phyloP scores from a whole-genome alignment of 2,888 invertebrate species.

The Synanthedon tipuliformis region DNA sequence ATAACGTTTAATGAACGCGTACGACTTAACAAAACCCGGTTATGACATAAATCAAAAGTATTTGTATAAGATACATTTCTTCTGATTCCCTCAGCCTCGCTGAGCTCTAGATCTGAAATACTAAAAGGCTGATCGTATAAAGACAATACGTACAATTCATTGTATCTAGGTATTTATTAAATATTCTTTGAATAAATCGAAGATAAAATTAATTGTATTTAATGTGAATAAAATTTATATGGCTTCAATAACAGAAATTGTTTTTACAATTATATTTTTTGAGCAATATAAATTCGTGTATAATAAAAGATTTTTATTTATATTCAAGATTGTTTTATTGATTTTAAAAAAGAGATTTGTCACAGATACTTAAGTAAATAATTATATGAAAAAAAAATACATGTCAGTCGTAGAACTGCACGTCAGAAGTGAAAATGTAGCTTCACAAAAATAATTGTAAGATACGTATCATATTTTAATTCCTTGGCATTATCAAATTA shows the following conservation, averaged over 20 bases:
- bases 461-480: too few relatives aligned
- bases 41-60: constrained; percentile 39
- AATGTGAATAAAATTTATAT: constrained; percentile 38
- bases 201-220: too few relatives aligned
- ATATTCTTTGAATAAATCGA: constrained; percentile 24
- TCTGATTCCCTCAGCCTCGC: constrained; percentile 37
- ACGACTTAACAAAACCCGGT: constrained; percentile 49
- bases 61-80: constrained; percentile 50
- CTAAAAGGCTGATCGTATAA: constrained; percentile 51
- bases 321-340: constrained; percentile 9
- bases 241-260: constrained; percentile 64
- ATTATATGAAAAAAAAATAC: too few relatives aligned
- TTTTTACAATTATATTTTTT: constrained; percentile 40
- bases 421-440: too few relatives aligned
- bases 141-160: constrained; percentile 27
- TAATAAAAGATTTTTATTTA: constrained; percentile 67
- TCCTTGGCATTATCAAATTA: too few relatives aligned
- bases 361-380: too few relatives aligned
- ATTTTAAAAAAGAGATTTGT: too few relatives aligned
- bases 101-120: constrained; percentile 51
- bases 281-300: constrained; percentile 65
- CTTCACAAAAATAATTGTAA: too few relatives aligned
- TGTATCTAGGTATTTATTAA: constrained; percentile 31
- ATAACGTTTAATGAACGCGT: constrained; percentile 57
- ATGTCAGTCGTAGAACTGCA: too few relatives aligned